These are phyloP conservation scores for Galaxea fascicularis DNA, from an alignment of 92 coral and sea anemone species.

Conservation along the genomic window DNA sequence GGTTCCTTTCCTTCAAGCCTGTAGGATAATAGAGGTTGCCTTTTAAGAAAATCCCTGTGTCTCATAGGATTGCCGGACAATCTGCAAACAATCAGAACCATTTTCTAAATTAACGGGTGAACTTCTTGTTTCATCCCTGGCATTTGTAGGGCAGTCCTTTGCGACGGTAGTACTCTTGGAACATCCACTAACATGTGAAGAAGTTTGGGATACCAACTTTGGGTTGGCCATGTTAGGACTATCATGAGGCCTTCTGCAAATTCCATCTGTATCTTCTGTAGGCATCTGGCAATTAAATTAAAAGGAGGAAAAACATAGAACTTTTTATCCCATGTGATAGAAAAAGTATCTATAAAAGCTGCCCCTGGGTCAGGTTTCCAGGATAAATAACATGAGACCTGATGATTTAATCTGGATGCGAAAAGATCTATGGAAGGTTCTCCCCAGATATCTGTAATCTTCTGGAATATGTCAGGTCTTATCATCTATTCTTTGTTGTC, in stretches of 20 bases:
- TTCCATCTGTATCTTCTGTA: no score
- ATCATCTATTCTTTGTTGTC: constrained; percentile 61
- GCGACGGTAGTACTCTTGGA: constrained; percentile 9
- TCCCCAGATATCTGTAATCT: no score
- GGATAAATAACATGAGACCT: no score
- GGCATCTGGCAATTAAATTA: constrained; percentile 18
- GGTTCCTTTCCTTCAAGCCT: constrained; percentile 65
- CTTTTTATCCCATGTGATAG: constrained; percentile 2
- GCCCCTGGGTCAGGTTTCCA: no score
- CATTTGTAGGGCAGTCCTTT: neutral
- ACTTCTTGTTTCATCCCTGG: constrained; percentile 13
- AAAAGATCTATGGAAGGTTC: no score
- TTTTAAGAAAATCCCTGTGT: constrained; percentile 53
- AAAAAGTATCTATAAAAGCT: no score
- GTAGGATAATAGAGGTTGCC: constrained; percentile 50
- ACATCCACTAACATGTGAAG: no score
- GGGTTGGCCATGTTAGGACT: no score
- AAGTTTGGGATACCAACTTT: no score
- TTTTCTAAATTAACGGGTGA: constrained; percentile 40
- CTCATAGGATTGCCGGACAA: constrained; percentile 49
- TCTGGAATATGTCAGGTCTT: no score
- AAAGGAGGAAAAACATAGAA: constrained; percentile 15
- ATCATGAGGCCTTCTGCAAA: no score
- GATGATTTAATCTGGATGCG: no score
- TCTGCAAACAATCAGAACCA: constrained; percentile 49